phyloP scores from a whole-genome alignment of 2,888 invertebrate genomes.

The Nineta flava region DNA sequence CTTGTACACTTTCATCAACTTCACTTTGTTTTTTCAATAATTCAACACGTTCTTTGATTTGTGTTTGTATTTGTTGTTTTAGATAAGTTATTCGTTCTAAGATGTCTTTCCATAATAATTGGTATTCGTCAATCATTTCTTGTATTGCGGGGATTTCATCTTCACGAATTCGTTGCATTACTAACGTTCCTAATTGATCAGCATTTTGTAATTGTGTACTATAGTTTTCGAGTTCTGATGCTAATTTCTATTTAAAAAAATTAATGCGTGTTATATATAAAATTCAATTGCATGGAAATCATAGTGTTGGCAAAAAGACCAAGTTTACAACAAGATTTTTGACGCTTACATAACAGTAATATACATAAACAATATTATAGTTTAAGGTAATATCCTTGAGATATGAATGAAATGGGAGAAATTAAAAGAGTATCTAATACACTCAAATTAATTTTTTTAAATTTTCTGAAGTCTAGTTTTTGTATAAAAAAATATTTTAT shows the following conservation, averaged over 20 bases:
- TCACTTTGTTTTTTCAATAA: slow-evolving; percentile 22
- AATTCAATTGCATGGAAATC: too few species aligned
- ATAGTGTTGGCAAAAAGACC: too few species aligned
- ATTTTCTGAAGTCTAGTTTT: too few species aligned
- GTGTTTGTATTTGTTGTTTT: slow-evolving; percentile 26
- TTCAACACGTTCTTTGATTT: slow-evolving; percentile 20
- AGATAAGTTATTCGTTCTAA: slow-evolving; percentile 32
- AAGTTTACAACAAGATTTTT: too few species aligned
- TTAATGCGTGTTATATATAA: too few species aligned
- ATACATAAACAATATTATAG: too few species aligned
- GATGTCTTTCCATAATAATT: slow-evolving; percentile 43
- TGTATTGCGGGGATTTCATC: slow-evolving; percentile 38
- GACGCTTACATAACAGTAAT: too few species aligned
- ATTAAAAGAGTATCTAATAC: too few species aligned
- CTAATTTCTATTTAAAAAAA: slow-evolving; percentile 27
- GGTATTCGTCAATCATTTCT: slow-evolving; percentile 48
- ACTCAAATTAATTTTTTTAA: too few species aligned
- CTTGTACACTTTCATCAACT: slow-evolving; percentile 45
- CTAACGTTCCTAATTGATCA: slow-evolving; percentile 40
- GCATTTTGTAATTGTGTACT: slow-evolving; percentile 36
- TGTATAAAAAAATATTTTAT: too few species aligned
- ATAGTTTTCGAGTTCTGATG: slow-evolving; percentile 37
- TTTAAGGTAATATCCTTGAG: too few species aligned
- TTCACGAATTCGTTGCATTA: slow-evolving; percentile 38
- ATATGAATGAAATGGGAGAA: too few species aligned